A percentile compares a stretch with the other conserved stretches of the same genome.
phyloP scores from a whole-genome alignment of 2,113 vertebrate genomes.

The Xenopus borealis region DNA sequence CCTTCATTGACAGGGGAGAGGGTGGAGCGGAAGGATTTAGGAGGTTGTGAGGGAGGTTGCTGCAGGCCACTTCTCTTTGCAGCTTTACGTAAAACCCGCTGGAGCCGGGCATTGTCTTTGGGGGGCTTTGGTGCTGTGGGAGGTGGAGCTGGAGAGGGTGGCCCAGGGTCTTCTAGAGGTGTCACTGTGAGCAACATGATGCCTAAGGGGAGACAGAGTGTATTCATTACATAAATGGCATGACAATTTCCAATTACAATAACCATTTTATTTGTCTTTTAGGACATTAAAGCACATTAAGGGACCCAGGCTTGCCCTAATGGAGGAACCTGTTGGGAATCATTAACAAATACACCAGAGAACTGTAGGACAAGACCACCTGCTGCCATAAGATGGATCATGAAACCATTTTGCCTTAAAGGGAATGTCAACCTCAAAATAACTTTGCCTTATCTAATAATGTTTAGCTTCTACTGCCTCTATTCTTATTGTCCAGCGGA shows the following conservation, averaged over 20 bases:
- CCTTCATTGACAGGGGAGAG: conserved; percentile 88
- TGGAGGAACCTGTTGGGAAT: background rate
- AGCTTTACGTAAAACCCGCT: conserved; percentile 81
- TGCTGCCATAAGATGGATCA: background rate
- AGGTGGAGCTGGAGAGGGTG: conserved; percentile 62
- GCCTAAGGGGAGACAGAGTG: conserved; percentile 45
- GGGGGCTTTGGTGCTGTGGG: conserved; percentile 84
- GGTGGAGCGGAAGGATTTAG: conserved; percentile 70
- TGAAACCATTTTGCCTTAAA: conserved; percentile 17
- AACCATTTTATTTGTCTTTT: conserved; percentile 1
- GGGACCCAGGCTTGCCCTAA: background rate
- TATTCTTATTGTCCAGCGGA: too few species aligned
- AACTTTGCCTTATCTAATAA: too few species aligned
- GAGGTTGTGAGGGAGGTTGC: conserved; percentile 47
- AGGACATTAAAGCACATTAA: background rate
- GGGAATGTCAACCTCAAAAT: background rate
- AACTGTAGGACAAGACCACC: background rate
- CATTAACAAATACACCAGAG: background rate
- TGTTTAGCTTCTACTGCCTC: too few species aligned
- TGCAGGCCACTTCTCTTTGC: conserved; percentile 68
- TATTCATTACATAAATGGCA: too few species aligned
- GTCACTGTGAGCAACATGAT: conserved; percentile 75
- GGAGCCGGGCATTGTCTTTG: conserved; percentile 81
- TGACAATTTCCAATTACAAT: background rate
- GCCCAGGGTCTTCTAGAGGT: conserved; percentile 44